Evolutionary conservation across 1,140 invertebrate species (phyloP).

Genomic region (Amphibalanus amphitrite): DNA sequence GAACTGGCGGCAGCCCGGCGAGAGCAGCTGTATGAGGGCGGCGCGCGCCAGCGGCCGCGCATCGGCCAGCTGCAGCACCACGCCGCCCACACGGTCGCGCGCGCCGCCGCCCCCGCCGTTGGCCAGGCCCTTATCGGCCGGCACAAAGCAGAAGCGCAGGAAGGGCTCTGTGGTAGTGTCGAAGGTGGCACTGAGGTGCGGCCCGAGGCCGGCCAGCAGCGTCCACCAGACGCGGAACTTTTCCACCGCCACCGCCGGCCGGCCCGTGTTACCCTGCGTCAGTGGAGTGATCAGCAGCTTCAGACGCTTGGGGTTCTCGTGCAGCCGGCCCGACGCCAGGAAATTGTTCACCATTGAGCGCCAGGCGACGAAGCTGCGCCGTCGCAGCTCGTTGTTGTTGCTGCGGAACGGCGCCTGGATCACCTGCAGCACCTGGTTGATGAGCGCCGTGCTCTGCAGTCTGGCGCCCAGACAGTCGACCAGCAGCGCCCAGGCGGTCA

Average conservation of each 20-base stretch:
- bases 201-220: background rate
- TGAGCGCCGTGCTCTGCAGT: background rate
- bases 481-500: background rate
- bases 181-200: background rate
- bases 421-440: background rate
- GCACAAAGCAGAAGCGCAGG: background rate
- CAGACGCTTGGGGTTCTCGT: background rate
- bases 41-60: too few relatives aligned
- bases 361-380: background rate
- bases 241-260: background rate
- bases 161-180: background rate
- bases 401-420: background rate
- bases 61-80: background rate
- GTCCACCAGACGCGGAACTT: background rate
- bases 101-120: too few relatives aligned
- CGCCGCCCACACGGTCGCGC: too few relatives aligned
- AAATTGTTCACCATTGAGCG: background rate
- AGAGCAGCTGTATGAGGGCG: background rate
- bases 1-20: background rate
- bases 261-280: background rate
- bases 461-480: background rate
- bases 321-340: background rate
- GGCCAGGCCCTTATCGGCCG: background rate
- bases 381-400: background rate
- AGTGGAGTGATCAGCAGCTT: background rate